Percentiles rank a stretch among this genome's conserved stretches.
These are phyloP conservation scores for Pseudomyrmex dendroicus DNA, from an alignment of 1,140 invertebrate genomes.

Conservation along the genomic window DNA sequence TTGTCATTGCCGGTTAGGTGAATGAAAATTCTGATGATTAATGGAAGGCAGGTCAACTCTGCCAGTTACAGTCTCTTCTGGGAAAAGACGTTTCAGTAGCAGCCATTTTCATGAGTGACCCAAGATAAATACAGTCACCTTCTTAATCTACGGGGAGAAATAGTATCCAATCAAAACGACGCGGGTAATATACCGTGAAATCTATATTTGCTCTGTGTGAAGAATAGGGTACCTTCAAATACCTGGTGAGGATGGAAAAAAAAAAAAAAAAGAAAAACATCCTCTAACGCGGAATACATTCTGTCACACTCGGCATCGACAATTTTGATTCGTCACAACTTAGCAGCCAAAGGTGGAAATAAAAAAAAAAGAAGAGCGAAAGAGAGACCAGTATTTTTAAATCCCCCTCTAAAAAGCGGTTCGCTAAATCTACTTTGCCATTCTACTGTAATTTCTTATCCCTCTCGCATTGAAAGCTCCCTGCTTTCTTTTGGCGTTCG, in stretches of 20 bases:
- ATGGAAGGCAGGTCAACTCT: background rate
- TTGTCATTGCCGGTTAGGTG: background rate
- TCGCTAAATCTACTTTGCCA: constrained; percentile 46
- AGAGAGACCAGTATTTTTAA: constrained; percentile 44
- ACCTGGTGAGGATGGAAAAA: constrained; percentile 11
- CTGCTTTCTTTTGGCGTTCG: constrained; percentile 50
- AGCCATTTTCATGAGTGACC: constrained; percentile 25
- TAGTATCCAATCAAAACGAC: constrained; percentile 32
- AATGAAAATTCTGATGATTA: constrained; percentile 13
- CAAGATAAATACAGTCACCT: constrained; percentile 32
- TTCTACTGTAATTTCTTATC: constrained; percentile 57
- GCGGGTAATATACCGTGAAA: constrained; percentile 54
- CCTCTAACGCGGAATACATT: constrained; percentile 11
- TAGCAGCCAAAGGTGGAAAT: constrained; percentile 10
- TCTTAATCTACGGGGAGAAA: constrained; percentile 15
- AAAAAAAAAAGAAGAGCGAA: constrained; percentile 14
- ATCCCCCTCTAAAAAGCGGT: constrained; percentile 27
- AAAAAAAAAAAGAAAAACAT: background rate
- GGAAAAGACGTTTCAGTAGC: constrained; percentile 24
- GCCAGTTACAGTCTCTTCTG: constrained; percentile 27
- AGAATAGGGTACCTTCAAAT: constrained; percentile 17
- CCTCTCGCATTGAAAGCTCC: constrained; percentile 57
- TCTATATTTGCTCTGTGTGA: constrained; percentile 51
- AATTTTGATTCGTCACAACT: constrained; percentile 43
- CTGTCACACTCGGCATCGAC: constrained; percentile 5